phyloP scores from a whole-genome alignment of 2,113 vertebrate genomes.

The Pseudolaguvia tuberculata region DNA sequence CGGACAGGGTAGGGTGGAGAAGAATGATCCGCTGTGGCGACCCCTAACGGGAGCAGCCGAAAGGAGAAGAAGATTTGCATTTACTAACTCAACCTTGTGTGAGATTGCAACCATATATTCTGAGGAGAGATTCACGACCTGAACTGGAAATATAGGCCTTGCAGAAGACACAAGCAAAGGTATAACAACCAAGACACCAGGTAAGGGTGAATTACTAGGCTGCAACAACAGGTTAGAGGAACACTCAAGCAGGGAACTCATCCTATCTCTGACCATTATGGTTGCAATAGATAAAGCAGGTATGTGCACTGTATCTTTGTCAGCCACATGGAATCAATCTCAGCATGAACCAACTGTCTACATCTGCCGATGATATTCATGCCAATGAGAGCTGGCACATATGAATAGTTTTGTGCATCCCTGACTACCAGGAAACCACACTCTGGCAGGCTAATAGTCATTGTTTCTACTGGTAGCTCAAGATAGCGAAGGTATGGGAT shows the following conservation, averaged over 20 bases:
- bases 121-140: neutral
- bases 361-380: neutral
- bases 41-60: no score
- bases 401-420: neutral
- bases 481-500: neutral
- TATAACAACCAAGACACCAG: neutral
- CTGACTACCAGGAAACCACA: neutral
- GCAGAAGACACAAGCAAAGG: no score
- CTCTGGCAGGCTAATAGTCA: neutral
- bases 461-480: neutral
- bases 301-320: no score
- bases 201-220: neutral
- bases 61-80: no score
- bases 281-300: no score
- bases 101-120: neutral
- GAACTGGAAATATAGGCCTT: no score
- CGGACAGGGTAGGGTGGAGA: no score
- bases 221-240: neutral
- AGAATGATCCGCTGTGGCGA: no score
- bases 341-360: neutral
- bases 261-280: no score
- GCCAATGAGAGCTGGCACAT: neutral
- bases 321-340: no score
- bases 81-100: no score
- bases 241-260: no score